Evolutionary conservation across 2,888 invertebrate species (phyloP).

Genomic region (Hyposoter dolosus): DNA sequence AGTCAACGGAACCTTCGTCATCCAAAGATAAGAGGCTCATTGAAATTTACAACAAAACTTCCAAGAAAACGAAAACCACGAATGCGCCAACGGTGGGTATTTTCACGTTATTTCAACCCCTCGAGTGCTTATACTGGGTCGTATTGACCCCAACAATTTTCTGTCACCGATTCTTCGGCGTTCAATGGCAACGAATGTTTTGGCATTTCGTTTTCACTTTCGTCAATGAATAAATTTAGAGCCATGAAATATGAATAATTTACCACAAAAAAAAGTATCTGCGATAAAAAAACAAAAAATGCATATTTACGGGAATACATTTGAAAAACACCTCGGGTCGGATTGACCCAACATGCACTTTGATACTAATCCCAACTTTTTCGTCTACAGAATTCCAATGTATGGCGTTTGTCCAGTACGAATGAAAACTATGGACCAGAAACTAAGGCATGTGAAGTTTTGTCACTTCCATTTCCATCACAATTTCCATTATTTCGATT

Average conservation of each 20-base stretch:
- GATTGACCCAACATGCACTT: no score
- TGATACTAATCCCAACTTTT: neutral
- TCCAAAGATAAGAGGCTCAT: slow-evolving; percentile 25
- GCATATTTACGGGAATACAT: no score
- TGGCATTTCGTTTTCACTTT: no score
- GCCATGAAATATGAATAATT: no score
- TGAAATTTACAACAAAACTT: slow-evolving; percentile 58
- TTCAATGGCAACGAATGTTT: no score
- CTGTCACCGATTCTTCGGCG: no score
- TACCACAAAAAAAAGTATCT: no score
- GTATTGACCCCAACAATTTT: no score
- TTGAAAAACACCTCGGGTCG: neutral
- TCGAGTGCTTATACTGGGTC: no score
- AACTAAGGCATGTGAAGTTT: slow-evolving; percentile 28
- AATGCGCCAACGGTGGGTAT: slow-evolving; percentile 37
- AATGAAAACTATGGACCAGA: slow-evolving; percentile 27
- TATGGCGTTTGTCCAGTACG: slow-evolving; percentile 61
- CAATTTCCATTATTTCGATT: neutral
- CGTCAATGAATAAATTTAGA: no score
- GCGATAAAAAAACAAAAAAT: no score
- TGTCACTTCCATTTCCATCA: neutral
- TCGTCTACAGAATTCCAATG: slow-evolving; percentile 28
- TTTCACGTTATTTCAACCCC: neutral
- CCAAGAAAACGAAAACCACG: slow-evolving; percentile 21
- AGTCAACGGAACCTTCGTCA: slow-evolving; percentile 4